A percentile compares a stretch with the other conserved stretches of the same genome.
Evolutionary conservation across 2,113 vertebrate species (phyloP).

Genomic region (Oryzias javanicus): DNA sequence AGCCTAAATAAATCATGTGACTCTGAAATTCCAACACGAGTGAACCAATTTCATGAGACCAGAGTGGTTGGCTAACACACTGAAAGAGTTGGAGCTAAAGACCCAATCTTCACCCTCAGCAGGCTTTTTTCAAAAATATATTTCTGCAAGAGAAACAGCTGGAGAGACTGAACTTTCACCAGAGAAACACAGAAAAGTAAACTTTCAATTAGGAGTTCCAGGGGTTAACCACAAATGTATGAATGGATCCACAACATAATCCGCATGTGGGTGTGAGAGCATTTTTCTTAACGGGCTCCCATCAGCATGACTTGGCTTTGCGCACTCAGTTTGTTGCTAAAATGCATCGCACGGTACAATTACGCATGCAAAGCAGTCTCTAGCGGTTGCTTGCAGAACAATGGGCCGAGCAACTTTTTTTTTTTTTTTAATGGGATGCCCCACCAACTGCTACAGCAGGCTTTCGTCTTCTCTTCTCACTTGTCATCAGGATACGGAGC

Average conservation of each 20-base stretch:
- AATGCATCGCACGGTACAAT: slow-evolving; percentile 65
- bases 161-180: too few species aligned
- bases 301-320: slow-evolving; percentile 38
- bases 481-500: slow-evolving; percentile 16
- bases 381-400: slow-evolving; percentile 52
- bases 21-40: slow-evolving; percentile 56
- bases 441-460: slow-evolving; percentile 17
- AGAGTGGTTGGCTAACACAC: slow-evolving; percentile 20
- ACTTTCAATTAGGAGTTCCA: background rate
- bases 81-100: slow-evolving; percentile 41
- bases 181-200: slow-evolving; percentile 9
- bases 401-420: slow-evolving; percentile 29
- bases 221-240: background rate
- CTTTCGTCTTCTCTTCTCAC: slow-evolving; percentile 24
- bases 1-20: slow-evolving; percentile 72
- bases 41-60: slow-evolving; percentile 54
- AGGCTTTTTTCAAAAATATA: background rate
- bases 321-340: slow-evolving; percentile 30
- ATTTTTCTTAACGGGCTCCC: slow-evolving; percentile 5
- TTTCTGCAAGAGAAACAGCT: too few species aligned
- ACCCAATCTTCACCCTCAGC: slow-evolving; percentile 20
- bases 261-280: slow-evolving; percentile 8
- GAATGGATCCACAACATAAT: slow-evolving; percentile 9
- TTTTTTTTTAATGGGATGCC: slow-evolving; percentile 4
- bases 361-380: slow-evolving; percentile 57